A percentile compares a stretch with the other conserved stretches of the same genome.
phyloP scores from a whole-genome alignment of 2,113 vertebrate species.

The Columba janthina region DNA sequence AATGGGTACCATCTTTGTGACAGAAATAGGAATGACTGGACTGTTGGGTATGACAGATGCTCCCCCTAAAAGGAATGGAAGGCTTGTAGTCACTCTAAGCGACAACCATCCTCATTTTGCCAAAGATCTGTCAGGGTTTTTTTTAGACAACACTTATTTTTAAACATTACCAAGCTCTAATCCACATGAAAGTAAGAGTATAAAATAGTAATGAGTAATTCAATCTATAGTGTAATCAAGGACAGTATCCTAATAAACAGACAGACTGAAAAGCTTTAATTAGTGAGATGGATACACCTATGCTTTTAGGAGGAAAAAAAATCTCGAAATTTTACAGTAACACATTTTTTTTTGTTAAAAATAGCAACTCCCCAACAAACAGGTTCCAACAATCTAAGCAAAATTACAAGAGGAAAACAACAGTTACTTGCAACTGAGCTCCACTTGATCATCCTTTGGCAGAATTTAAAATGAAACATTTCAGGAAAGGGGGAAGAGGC shows the following conservation, averaged over 20 bases:
- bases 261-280: constrained; percentile 13
- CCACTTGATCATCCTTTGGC: background rate
- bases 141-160: background rate
- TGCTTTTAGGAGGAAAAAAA: background rate
- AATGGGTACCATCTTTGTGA: background rate
- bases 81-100: background rate
- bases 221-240: background rate
- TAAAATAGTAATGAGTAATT: background rate
- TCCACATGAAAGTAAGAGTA: background rate
- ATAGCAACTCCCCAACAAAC: background rate
- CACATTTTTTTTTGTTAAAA: constrained; percentile 48
- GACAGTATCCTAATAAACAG: background rate
- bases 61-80: background rate
- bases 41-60: background rate
- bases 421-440: background rate
- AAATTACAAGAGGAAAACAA: background rate
- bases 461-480: background rate
- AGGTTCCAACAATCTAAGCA: constrained; percentile 1
- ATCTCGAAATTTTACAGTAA: constrained; percentile 29
- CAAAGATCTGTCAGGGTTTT: background rate
- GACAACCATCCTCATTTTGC: background rate
- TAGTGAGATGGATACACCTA: constrained; percentile 3
- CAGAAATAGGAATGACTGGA: background rate
- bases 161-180: background rate
- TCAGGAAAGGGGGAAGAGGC: background rate